These are phyloP conservation scores for Rhineura floridana DNA, from an alignment of 2,113 vertebrate genomes.

Conservation along the genomic window DNA sequence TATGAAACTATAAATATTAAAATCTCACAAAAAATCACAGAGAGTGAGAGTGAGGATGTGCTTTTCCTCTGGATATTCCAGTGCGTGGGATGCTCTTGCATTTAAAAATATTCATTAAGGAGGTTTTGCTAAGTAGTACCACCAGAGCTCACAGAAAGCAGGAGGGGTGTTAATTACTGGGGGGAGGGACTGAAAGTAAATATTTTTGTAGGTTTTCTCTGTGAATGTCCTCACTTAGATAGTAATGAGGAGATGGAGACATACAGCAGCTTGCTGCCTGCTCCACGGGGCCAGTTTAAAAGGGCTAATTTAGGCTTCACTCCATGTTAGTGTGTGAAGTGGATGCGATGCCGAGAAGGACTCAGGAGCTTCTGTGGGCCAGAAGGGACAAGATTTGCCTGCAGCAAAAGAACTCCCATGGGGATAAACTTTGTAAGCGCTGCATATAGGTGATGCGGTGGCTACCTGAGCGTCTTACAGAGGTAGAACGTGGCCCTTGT, in stretches of 20 bases:
- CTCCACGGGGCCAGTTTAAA: neutral
- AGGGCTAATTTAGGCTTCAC: neutral
- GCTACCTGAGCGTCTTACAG: too few species aligned
- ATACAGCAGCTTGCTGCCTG: too few species aligned
- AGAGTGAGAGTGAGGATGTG: slow-evolving; percentile 12
- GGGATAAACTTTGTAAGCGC: too few species aligned
- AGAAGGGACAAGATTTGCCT: neutral
- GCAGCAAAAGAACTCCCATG: too few species aligned
- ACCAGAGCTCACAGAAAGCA: slow-evolving; percentile 20
- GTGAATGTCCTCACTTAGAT: slow-evolving; percentile 42
- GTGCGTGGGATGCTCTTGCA: slow-evolving; percentile 36
- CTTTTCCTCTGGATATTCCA: slow-evolving; percentile 44
- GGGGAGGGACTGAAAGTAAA: slow-evolving; percentile 39
- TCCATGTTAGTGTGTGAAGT: too few species aligned
- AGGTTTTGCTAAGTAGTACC: slow-evolving; percentile 55
- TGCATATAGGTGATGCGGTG: too few species aligned
- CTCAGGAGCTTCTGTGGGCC: neutral
- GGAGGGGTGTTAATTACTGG: slow-evolving; percentile 38
- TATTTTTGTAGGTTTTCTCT: slow-evolving; percentile 65
- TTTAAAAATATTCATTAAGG: slow-evolving; percentile 68
- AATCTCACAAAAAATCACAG: slow-evolving; percentile 31
- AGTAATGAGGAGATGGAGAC: slow-evolving; percentile 49
- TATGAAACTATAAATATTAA: slow-evolving; percentile 64
- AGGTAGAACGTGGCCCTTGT: too few species aligned
- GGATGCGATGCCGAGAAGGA: neutral